Evolutionary conservation across 2,888 invertebrate species (phyloP).

Genomic region (Sminthurides aquaticus): DNA sequence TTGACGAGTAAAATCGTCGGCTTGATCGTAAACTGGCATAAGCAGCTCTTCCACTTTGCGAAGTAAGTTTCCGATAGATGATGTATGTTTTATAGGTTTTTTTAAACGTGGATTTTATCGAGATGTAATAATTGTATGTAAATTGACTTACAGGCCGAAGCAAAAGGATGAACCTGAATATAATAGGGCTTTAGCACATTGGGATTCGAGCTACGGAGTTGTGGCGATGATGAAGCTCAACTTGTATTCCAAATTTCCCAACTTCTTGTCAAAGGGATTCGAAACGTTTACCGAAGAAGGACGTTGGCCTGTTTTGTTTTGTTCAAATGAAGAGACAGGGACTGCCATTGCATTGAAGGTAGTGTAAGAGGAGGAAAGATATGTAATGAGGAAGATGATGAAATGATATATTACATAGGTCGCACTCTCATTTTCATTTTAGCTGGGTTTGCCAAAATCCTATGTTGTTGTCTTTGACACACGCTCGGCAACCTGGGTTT

Average conservation of each 20-base stretch:
- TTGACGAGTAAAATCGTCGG: slow-evolving; percentile 35
- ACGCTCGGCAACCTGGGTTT: slow-evolving; percentile 33
- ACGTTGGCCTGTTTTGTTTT: slow-evolving; percentile 39
- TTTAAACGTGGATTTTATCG: no score
- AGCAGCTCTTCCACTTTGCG: slow-evolving; percentile 40
- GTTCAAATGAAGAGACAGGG: slow-evolving; percentile 37
- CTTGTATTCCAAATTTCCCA: slow-evolving; percentile 36
- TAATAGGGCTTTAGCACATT: slow-evolving; percentile 39
- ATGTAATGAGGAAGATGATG: not conserved
- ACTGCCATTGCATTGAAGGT: slow-evolving; percentile 38
- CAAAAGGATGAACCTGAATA: slow-evolving; percentile 31
- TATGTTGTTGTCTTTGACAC: slow-evolving; percentile 33
- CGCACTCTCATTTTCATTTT: slow-evolving; percentile 13
- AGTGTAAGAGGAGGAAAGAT: not conserved
- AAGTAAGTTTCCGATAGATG: slow-evolving; percentile 22
- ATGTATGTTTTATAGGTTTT: not conserved
- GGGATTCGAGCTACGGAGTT: slow-evolving; percentile 37
- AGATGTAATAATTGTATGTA: no score
- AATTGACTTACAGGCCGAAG: slow-evolving; percentile 13
- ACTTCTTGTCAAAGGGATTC: slow-evolving; percentile 31
- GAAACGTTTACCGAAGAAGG: slow-evolving; percentile 35
- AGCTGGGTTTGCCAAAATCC: slow-evolving; percentile 39
- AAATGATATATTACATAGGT: no score
- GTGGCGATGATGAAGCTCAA: slow-evolving; percentile 32
- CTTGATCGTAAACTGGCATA: slow-evolving; percentile 37